Conservation (phyloP, 2,113 vertebrate genomes). For the Gallinago media region DNA sequence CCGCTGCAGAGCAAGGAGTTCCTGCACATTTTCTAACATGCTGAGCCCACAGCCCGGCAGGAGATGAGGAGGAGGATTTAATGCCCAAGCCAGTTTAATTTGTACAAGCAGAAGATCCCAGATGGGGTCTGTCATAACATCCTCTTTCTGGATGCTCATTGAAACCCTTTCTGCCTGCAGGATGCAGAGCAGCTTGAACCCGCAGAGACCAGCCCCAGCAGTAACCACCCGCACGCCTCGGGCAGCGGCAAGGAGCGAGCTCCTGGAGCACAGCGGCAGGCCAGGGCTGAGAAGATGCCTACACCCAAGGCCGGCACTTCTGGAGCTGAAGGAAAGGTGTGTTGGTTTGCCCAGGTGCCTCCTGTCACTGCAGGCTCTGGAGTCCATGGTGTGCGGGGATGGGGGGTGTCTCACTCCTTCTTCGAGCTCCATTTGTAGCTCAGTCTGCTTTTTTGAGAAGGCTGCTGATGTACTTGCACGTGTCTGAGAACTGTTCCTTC, state of each 20-base stretch:
- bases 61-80: not conserved
- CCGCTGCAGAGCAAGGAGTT: not conserved
- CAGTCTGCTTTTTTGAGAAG: not conserved
- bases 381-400: rapidly evolving
- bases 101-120: not conserved
- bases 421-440: not conserved
- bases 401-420: not conserved
- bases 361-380: not conserved
- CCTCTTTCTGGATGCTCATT: not conserved
- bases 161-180: not conserved
- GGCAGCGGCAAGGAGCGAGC: not conserved
- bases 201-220: not conserved
- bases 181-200: not conserved
- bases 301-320: not conserved
- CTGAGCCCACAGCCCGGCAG: not conserved
- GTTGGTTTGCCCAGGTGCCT: not conserved
- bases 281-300: rapidly evolving
- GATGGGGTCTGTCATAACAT: not conserved
- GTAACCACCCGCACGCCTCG: rapidly evolving
- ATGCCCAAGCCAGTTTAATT: not conserved
- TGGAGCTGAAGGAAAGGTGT: not conserved
- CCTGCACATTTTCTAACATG: not conserved
- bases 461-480: not conserved
- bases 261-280: not conserved
- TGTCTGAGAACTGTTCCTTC: not conserved